Conservation (phyloP, 2,113 vertebrate genomes). For the Perca fluviatilis region DNA sequence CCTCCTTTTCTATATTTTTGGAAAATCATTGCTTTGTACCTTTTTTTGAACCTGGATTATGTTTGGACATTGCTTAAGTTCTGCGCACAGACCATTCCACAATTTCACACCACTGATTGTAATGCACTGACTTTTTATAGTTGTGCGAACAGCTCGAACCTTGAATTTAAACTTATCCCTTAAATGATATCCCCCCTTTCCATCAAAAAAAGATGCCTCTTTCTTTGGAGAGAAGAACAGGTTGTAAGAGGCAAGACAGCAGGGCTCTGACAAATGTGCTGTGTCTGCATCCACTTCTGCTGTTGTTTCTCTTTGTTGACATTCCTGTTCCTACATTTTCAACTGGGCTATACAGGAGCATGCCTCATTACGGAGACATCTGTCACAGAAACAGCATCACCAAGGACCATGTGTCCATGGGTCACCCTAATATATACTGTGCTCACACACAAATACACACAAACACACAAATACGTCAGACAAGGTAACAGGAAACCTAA, state of each 20-base stretch:
- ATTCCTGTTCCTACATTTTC: slow-evolving; percentile 41
- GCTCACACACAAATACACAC: neutral
- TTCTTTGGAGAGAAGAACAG: slow-evolving; percentile 17
- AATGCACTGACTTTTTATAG: too few species aligned
- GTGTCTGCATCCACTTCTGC: slow-evolving; percentile 39
- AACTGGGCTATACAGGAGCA: slow-evolving; percentile 9
- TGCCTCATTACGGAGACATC: slow-evolving; percentile 60
- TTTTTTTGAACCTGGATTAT: too few species aligned
- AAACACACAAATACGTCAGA: neutral
- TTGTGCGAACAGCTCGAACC: too few species aligned
- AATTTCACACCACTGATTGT: too few species aligned
- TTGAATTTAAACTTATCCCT: too few species aligned
- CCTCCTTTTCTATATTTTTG: too few species aligned
- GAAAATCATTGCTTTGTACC: too few species aligned
- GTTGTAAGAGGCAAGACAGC: slow-evolving; percentile 29
- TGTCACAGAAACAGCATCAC: slow-evolving; percentile 34
- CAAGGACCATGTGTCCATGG: slow-evolving; percentile 2
- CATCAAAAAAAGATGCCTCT: neutral
- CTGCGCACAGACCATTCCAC: too few species aligned
- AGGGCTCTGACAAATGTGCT: slow-evolving; percentile 51
- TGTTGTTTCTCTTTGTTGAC: slow-evolving; percentile 48
- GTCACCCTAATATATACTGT: neutral
- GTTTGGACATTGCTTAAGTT: too few species aligned
- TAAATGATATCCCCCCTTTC: too few species aligned
- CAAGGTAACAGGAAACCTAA: slow-evolving; percentile 59